Evolutionary conservation across 2,888 invertebrate genomes (phyloP).

Genomic region (Ditylenchus weischeri): DNA sequence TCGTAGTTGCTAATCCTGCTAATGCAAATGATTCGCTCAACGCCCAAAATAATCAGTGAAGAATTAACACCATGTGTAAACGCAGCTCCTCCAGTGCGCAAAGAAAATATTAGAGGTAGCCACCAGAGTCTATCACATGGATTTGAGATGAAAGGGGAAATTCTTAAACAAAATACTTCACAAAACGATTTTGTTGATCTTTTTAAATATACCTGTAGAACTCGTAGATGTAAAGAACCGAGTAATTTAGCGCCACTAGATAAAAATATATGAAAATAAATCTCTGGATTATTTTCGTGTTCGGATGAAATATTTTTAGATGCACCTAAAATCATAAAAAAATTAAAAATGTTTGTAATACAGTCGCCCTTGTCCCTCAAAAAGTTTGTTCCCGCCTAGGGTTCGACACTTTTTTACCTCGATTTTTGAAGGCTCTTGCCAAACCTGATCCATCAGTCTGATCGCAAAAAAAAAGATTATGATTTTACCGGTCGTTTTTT

Average conservation of each 20-base stretch:
- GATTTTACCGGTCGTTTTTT: no score
- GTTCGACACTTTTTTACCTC: no score
- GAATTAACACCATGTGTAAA: slow-evolving; percentile 7
- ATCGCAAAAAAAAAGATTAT: no score
- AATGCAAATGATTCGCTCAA: slow-evolving; percentile 4
- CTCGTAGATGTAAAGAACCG: not conserved
- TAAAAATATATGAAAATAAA: not conserved
- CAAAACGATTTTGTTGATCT: not conserved
- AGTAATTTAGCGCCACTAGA: not conserved
- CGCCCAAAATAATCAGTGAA: slow-evolving; percentile 5
- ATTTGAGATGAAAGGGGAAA: not conserved
- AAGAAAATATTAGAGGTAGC: not conserved
- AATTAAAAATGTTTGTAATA: no score
- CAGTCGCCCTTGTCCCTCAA: no score
- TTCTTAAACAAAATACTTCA: not conserved
- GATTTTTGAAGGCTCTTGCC: no score
- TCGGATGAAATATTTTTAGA: slow-evolving; percentile 7
- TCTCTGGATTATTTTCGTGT: not conserved
- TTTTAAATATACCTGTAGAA: not conserved
- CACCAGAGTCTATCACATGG: slow-evolving; percentile 9
- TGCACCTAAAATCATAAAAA: not conserved
- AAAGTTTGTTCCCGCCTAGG: no score
- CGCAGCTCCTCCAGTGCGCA: not conserved
- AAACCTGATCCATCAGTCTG: no score
- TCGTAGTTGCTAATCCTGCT: not conserved